Evolutionary conservation across 2,888 invertebrate species (phyloP).

Genomic region (Nudaria mundana): DNA sequence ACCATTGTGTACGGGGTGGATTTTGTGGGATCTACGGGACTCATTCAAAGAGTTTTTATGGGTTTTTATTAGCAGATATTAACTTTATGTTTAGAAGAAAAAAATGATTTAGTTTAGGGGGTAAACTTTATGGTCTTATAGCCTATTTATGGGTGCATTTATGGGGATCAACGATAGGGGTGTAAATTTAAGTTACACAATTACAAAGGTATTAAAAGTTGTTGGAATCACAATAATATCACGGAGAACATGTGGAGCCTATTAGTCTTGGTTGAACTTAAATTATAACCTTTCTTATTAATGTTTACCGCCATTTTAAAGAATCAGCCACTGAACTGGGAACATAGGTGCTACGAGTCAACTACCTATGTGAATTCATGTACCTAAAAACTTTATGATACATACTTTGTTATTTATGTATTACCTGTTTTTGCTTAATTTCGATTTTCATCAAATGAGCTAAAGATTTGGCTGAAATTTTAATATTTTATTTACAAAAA

Average conservation of each 20-base stretch:
- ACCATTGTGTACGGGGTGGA: constrained; percentile 39
- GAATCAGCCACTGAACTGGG: too few relatives aligned
- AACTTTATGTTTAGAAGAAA: constrained; percentile 33
- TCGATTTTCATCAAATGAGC: too few relatives aligned
- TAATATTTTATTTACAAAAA: too few relatives aligned
- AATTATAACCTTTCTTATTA: too few relatives aligned
- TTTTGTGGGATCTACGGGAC: constrained; percentile 39
- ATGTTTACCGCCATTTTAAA: too few relatives aligned
- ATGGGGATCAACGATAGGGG: constrained; percentile 3
- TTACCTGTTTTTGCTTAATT: too few relatives aligned
- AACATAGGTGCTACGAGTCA: too few relatives aligned
- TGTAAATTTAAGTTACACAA: constrained; percentile 7
- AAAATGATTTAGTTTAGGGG: constrained; percentile 23
- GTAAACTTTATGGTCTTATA: constrained; percentile 12
- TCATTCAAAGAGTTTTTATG: constrained; percentile 36
- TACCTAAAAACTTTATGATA: too few relatives aligned
- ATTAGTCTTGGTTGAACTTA: background rate
- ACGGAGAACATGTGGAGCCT: background rate
- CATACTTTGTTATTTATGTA: too few relatives aligned
- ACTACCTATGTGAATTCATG: too few relatives aligned
- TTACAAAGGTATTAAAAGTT: background rate
- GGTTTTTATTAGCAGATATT: constrained; percentile 40
- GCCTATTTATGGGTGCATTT: constrained; percentile 11
- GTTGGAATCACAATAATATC: background rate
- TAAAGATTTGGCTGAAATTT: too few relatives aligned